Percentiles rank a stretch among this genome's conserved stretches.
Conservation (phyloP, 2,797 vertebrate genomes). For the Sebastes steindachneri region DNA sequence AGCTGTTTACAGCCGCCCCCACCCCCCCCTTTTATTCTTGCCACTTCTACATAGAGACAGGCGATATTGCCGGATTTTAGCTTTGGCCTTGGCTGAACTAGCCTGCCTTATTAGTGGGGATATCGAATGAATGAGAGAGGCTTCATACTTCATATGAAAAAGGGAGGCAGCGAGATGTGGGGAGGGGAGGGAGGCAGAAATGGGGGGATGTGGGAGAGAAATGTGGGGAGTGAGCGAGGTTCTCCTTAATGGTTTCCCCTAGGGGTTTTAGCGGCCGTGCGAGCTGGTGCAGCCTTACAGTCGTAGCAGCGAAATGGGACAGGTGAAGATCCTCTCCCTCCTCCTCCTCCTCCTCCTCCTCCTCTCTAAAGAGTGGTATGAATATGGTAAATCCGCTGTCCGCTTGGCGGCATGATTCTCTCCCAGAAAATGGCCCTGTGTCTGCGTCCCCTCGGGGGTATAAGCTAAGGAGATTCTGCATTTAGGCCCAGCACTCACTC, state of each 20-base stretch:
- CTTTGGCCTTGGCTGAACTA: constrained; percentile 70
- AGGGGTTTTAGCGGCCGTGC: constrained; percentile 66
- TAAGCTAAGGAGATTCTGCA: constrained; percentile 77
- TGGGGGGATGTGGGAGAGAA: constrained; percentile 53
- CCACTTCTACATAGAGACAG: constrained; percentile 59
- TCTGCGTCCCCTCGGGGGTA: constrained; percentile 73
- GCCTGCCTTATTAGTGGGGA: constrained; percentile 71
- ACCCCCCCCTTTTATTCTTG: constrained; percentile 35
- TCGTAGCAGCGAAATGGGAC: constrained; percentile 71
- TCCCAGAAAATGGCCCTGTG: constrained; percentile 77
- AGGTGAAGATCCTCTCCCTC: constrained; percentile 72
- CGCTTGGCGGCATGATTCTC: constrained; percentile 81
- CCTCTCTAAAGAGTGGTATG: constrained; percentile 73
- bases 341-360: constrained; percentile 32
- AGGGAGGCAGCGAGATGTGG: constrained; percentile 43
- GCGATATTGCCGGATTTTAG: constrained; percentile 67
- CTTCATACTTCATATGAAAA: constrained; percentile 65
- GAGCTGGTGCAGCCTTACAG: constrained; percentile 62
- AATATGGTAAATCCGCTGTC: constrained; percentile 84
- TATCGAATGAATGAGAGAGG: constrained; percentile 69
- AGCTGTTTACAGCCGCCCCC: constrained; percentile 54
- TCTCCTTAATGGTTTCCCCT: constrained; percentile 79
- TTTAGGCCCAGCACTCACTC: constrained; percentile 76
- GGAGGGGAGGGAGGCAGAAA: constrained; percentile 22
- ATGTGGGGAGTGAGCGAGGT: constrained; percentile 64